Evolutionary conservation across 2,797 vertebrate species (phyloP).

Genomic region (Peromyscus aztecus): DNA sequence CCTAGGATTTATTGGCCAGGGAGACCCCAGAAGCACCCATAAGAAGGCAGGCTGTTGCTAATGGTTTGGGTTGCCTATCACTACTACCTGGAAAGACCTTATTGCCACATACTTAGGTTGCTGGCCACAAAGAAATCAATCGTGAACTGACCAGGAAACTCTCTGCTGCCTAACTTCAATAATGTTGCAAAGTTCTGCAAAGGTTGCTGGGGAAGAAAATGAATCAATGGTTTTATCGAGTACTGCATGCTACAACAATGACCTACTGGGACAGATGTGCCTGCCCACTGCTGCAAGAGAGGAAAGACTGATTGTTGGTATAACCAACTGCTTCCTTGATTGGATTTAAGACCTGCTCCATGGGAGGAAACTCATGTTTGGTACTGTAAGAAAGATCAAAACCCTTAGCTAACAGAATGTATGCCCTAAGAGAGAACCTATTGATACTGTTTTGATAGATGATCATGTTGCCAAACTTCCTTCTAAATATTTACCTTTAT

Average conservation of each 20-base stretch:
- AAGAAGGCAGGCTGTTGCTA: neutral
- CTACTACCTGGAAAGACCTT: neutral
- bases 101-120: neutral
- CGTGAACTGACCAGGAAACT: neutral
- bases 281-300: neutral
- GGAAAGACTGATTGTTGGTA: neutral
- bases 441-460: neutral
- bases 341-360: neutral
- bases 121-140: neutral
- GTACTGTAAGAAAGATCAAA: neutral
- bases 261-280: too few relatives aligned
- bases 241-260: neutral
- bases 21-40: neutral
- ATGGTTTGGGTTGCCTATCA: neutral
- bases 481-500: neutral
- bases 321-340: neutral
- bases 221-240: neutral
- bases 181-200: neutral
- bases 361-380: neutral
- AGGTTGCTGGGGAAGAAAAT: neutral
- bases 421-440: neutral
- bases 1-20: neutral
- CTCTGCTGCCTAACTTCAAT: neutral
- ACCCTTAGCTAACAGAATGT: neutral
- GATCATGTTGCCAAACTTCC: neutral